These are phyloP conservation scores for Botia kubotai DNA, from an alignment of 2,797 vertebrate genomes.

Conservation along the genomic window DNA sequence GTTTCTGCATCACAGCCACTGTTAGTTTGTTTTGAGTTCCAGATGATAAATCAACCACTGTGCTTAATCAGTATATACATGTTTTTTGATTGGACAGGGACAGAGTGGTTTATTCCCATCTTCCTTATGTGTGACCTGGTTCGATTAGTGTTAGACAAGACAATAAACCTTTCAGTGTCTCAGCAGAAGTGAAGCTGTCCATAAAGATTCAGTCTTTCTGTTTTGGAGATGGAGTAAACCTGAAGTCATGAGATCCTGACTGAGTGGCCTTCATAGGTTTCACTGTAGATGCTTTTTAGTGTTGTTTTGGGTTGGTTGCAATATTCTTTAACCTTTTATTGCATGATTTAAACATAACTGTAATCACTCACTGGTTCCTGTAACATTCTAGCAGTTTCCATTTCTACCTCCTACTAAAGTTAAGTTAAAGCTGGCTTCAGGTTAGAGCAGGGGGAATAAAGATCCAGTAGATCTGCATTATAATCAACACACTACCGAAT, in stretches of 20 bases:
- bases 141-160: neutral
- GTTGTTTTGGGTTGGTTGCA: slow-evolving; percentile 87
- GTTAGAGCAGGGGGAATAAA: slow-evolving; percentile 35
- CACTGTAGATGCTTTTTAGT: slow-evolving; percentile 74
- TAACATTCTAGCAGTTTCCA: slow-evolving; percentile 90
- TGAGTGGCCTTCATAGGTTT: slow-evolving; percentile 29
- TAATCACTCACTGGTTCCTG: slow-evolving; percentile 83
- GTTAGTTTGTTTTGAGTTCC: slow-evolving; percentile 10
- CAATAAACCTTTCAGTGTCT: neutral
- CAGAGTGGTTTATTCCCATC: neutral
- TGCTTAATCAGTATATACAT: slow-evolving; percentile 17
- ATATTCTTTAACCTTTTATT: slow-evolving; percentile 81
- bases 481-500: slow-evolving; percentile 51
- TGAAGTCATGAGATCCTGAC: slow-evolving; percentile 19
- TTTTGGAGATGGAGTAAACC: slow-evolving; percentile 1
- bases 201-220: neutral
- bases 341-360: slow-evolving; percentile 83
- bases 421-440: slow-evolving; percentile 83
- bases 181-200: slow-evolving; percentile 9
- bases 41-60: slow-evolving; percentile 29
- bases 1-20: slow-evolving; percentile 5
- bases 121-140: neutral
- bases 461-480: slow-evolving; percentile 36
- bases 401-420: slow-evolving; percentile 97
- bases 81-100: neutral